phyloP scores from a whole-genome alignment of 2,888 invertebrate species.

The Zaprionus obscuricornis region DNA sequence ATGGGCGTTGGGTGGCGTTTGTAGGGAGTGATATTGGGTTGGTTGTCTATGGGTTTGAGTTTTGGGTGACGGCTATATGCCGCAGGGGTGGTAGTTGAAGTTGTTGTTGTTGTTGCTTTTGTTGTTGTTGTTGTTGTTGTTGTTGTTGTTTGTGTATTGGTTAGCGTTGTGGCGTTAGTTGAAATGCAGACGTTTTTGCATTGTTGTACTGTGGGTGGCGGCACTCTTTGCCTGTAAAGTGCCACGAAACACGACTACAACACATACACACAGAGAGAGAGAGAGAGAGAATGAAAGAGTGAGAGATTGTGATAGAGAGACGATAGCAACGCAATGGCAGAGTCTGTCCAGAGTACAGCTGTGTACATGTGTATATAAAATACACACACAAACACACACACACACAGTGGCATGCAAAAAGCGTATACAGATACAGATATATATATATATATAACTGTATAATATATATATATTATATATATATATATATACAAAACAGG shows the following conservation, averaged over 20 bases:
- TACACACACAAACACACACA: slow-evolving; percentile 27
- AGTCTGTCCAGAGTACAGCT: slow-evolving; percentile 56
- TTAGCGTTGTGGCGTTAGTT: slow-evolving; percentile 58
- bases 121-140: slow-evolving; percentile 31
- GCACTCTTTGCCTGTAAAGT: slow-evolving; percentile 73
- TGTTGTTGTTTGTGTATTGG: slow-evolving; percentile 55
- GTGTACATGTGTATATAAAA: slow-evolving; percentile 70
- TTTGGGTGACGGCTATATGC: too few species aligned
- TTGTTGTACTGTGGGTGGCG: slow-evolving; percentile 66
- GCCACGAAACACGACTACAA: slow-evolving; percentile 62
- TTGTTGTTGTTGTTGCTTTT: slow-evolving; percentile 11
- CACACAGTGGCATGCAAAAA: slow-evolving; percentile 18
- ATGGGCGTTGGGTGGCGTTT: too few species aligned
- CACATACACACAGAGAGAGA: neutral
- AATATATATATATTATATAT: slow-evolving; percentile 1
- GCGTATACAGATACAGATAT: slow-evolving; percentile 50
- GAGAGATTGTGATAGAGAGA: too few species aligned
- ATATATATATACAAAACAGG: slow-evolving; percentile 55
- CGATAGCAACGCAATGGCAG: too few species aligned
- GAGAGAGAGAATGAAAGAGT: slow-evolving; percentile 6
- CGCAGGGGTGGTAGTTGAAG: slow-evolving; percentile 9
- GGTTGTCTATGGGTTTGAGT: too few species aligned
- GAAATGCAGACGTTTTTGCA: slow-evolving; percentile 77
- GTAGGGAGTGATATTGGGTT: too few species aligned
- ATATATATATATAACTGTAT: slow-evolving; percentile 42